Evolutionary conservation across 2,113 vertebrate species (phyloP), one percentile per base, ranked within the genome.

Genomic region (Oreochromis spilurus): DNA sequence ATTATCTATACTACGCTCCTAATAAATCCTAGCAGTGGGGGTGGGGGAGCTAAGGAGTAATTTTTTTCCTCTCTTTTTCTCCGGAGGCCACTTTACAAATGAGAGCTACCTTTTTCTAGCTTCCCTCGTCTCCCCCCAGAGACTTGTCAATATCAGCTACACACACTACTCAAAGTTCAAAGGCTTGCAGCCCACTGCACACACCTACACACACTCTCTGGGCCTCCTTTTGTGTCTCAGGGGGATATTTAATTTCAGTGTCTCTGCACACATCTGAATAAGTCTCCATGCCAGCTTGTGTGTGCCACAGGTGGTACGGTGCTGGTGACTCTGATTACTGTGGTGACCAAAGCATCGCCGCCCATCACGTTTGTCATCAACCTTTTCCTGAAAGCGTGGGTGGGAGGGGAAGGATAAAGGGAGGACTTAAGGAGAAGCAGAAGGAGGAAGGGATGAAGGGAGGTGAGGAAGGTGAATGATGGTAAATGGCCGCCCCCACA

Each of bases 91-190:
- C 87, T 95, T 93, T 72, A 92, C 84, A 91, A 93, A 94, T 2
- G 67, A 87, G 65, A 84, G 84, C 91, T 57, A 80, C 84, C 88
- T 79, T 91, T 52, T 84, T 90, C 90, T 50, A 29, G 86, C 86
- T 87, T 82, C 52, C 77, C 82, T 72, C 54, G 9, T 62, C 54
- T 82, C 80, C 92, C 95, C 91, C 92, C 36, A 7, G 93, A 91
- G 95, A 91, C 94, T 85, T 90, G 93, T 93, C 93, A 94, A 91
- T 91, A 94, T 92, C 94, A 94, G 92, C 91, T 87, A 86, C 82
- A 94, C 89, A 84, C 90, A 88, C 88, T 43, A 67, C 84, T 95
- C 87, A 52, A 53, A 93, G 90, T 93, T 95, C 94, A 96, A 96
- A 96, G 94, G 75, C 89, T 24, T n/a, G 26, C 86, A 81, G 85